Percentiles rank a stretch among this genome's conserved stretches.
phyloP scores from a whole-genome alignment of 2,888 invertebrate genomes.

The Drosophila barbarae region DNA sequence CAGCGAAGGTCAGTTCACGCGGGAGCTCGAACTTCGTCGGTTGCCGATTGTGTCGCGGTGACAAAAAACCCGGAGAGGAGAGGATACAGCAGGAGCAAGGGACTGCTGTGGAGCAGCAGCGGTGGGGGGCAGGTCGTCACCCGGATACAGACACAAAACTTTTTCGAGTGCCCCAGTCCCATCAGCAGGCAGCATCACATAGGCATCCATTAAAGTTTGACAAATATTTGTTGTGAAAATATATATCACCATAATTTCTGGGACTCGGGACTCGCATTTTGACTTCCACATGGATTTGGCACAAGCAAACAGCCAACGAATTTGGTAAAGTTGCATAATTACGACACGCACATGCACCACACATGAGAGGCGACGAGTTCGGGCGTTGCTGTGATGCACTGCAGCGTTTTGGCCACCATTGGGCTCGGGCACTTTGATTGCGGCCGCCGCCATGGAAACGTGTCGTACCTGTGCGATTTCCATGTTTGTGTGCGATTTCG shows the following conservation, averaged over 20 bases:
- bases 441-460: slow-evolving; percentile 71
- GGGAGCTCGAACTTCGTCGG: slow-evolving; percentile 59
- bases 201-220: slow-evolving; percentile 40
- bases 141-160: slow-evolving; percentile 50
- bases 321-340: slow-evolving; percentile 60
- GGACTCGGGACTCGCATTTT: slow-evolving; percentile 14
- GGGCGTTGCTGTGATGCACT: slow-evolving; percentile 43
- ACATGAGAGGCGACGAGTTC: slow-evolving; percentile 27
- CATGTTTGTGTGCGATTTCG: slow-evolving; percentile 70
- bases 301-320: slow-evolving; percentile 22
- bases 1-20: slow-evolving; percentile 67
- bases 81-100: slow-evolving; percentile 46
- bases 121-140: slow-evolving; percentile 20
- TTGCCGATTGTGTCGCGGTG: slow-evolving; percentile 11
- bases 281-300: slow-evolving; percentile 19
- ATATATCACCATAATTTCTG: slow-evolving; percentile 25
- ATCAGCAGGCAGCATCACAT: slow-evolving; percentile 12
- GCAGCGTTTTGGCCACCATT: slow-evolving; percentile 14
- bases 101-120: slow-evolving; percentile 38
- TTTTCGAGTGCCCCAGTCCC: slow-evolving; percentile 55
- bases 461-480: slow-evolving; percentile 76
- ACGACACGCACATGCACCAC: slow-evolving; percentile 13
- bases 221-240: slow-evolving; percentile 36
- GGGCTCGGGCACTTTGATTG: slow-evolving; percentile 21
- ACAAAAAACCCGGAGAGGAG: slow-evolving; percentile 7